Percentiles rank a stretch among this genome's conserved stretches.
phyloP scores from a whole-genome alignment of 2,888 invertebrate genomes.

The Dimorphilus gyrociliatus region DNA sequence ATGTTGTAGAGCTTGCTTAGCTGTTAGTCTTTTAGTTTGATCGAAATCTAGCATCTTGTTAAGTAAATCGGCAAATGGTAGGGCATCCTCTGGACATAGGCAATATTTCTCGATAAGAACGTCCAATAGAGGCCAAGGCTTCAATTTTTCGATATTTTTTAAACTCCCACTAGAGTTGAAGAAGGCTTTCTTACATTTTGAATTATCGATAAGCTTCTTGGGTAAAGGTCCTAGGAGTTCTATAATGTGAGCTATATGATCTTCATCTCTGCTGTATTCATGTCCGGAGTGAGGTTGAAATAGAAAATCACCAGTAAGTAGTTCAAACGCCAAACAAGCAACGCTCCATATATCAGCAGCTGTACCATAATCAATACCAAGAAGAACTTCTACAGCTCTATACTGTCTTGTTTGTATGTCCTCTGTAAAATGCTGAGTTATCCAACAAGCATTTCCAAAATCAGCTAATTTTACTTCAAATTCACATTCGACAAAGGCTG shows the following conservation, averaged over 20 bases:
- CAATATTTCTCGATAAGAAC: constrained; percentile 92
- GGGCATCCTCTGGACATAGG: constrained; percentile 74
- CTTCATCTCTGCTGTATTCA: constrained; percentile 90
- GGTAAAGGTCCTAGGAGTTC: constrained; percentile 94
- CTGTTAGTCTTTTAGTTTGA: constrained; percentile 76
- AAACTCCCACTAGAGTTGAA: constrained; percentile 84
- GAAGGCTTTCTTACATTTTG: constrained; percentile 78
- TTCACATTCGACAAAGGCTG: too few relatives aligned
- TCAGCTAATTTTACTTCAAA: constrained; percentile 92
- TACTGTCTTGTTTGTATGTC: constrained; percentile 98
- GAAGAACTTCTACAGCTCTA: constrained; percentile 79
- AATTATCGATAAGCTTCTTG: constrained; percentile 71
- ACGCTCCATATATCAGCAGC: constrained; percentile 99
- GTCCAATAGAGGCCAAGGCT: constrained; percentile 87
- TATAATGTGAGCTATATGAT: constrained; percentile 96
- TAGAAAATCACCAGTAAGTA: constrained; percentile 97
- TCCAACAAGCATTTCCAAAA: constrained; percentile 96
- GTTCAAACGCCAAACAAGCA: constrained; percentile 98
- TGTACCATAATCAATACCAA: constrained; percentile 88
- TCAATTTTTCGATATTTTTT: constrained; percentile 79
- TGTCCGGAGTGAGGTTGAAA: constrained; percentile 98
- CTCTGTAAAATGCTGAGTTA: constrained; percentile 79
- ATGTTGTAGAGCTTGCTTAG: constrained; percentile 81
- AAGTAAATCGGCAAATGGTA: constrained; percentile 80
- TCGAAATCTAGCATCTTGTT: constrained; percentile 93